Evolutionary conservation across 2,888 invertebrate species (phyloP).

Genomic region (Cinara cedri): DNA sequence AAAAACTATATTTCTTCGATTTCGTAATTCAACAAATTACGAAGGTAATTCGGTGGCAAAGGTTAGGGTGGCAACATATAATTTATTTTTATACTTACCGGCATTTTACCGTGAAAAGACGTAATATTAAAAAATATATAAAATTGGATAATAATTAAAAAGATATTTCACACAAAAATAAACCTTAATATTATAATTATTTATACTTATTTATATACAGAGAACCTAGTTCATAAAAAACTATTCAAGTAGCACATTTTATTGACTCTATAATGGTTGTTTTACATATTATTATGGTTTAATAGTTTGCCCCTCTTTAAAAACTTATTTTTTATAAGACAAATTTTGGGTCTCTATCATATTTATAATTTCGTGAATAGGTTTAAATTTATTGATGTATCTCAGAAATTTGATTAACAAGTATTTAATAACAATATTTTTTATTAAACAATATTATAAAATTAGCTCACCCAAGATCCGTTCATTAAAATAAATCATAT

Average conservation of each 20-base stretch:
- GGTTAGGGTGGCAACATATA: too few relatives aligned
- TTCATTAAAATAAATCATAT: too few relatives aligned
- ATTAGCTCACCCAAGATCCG: too few relatives aligned
- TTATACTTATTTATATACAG: not conserved
- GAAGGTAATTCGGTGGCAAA: too few relatives aligned
- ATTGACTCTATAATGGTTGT: not conserved
- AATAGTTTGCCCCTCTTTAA: not conserved
- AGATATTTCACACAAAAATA: not conserved
- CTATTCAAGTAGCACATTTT: not conserved
- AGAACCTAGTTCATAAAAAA: not conserved
- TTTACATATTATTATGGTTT: not conserved
- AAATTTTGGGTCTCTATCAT: too few relatives aligned
- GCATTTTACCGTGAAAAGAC: not conserved
- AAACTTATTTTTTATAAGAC: too few relatives aligned
- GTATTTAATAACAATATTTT: too few relatives aligned
- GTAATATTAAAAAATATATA: not conserved
- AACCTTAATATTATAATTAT: not conserved
- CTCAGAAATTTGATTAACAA: too few relatives aligned
- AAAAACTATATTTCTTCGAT: conserved; percentile 20
- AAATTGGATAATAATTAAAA: not conserved
- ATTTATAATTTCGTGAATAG: too few relatives aligned
- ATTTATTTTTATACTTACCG: not conserved
- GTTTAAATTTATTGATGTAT: too few relatives aligned
- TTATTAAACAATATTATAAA: too few relatives aligned
- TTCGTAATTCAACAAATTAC: conserved; percentile 38